Percentiles rank a stretch among this genome's conserved stretches.
These are phyloP conservation scores for Ormyrus nitidulus DNA, from an alignment of 2,888 invertebrate species.

Conservation along the genomic window DNA sequence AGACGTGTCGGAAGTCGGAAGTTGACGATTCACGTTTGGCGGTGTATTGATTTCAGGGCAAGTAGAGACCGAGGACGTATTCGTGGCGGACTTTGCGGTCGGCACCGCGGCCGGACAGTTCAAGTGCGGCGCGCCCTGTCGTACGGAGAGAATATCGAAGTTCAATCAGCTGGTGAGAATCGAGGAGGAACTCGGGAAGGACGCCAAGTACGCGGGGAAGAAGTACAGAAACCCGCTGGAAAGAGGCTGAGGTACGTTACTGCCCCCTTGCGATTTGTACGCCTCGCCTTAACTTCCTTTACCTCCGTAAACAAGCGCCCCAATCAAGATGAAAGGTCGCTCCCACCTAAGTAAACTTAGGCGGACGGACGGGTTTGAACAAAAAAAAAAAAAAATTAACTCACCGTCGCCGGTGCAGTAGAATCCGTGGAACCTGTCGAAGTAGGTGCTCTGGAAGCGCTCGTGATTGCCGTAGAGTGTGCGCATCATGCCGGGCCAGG, in stretches of 20 bases:
- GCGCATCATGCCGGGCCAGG: slow-evolving; percentile 99
- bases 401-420: slow-evolving; percentile 99
- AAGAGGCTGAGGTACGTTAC: no score
- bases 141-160: slow-evolving; percentile 67
- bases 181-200: slow-evolving; percentile 70
- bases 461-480: slow-evolving; percentile 94
- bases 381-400: slow-evolving; percentile 58
- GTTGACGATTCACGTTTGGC: no score
- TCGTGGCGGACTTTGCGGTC: slow-evolving; percentile 69
- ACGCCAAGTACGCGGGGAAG: slow-evolving; percentile 67
- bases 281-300: no score
- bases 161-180: slow-evolving; percentile 72
- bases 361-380: not conserved
- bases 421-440: slow-evolving; percentile 96
- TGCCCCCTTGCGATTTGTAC: no score
- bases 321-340: no score
- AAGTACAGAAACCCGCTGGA: slow-evolving; percentile 62
- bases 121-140: slow-evolving; percentile 69
- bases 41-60: slow-evolving; percentile 58
- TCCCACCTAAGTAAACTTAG: no score
- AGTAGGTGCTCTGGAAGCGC: slow-evolving; percentile 93
- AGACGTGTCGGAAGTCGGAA: no score
- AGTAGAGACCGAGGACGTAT: slow-evolving; percentile 70
- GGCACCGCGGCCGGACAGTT: slow-evolving; percentile 68
- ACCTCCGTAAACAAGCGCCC: no score